Conservation (phyloP, 2,113 vertebrate genomes). For the Mohoua ochrocephala region DNA sequence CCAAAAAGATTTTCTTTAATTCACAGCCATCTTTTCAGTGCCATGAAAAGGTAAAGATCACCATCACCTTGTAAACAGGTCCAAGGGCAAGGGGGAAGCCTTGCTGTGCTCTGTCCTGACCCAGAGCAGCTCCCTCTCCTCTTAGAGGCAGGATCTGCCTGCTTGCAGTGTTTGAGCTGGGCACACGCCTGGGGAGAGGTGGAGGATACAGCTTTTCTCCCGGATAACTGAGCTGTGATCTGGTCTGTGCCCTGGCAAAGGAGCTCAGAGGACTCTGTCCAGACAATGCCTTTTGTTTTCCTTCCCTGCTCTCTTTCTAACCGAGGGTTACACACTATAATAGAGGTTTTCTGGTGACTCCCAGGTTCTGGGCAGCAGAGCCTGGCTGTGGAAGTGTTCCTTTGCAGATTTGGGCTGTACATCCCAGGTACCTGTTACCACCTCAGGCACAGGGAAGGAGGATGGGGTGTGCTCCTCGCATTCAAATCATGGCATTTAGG, state of each 20-base stretch:
- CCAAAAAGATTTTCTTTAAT: background rate
- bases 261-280: background rate
- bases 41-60: background rate
- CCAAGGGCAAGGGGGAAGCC: background rate
- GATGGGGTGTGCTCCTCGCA: background rate
- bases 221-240: background rate
- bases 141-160: too few species aligned
- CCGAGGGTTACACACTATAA: fast-evolving
- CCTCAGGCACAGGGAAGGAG: background rate
- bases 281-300: background rate
- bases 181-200: background rate
- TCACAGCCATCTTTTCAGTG: background rate
- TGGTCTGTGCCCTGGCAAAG: background rate
- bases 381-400: background rate
- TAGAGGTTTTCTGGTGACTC: background rate
- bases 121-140: too few species aligned
- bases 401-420: background rate
- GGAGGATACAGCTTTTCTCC: background rate
- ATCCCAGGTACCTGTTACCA: background rate
- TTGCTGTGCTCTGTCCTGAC: too few species aligned
- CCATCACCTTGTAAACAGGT: background rate
- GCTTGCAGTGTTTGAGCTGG: background rate
- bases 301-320: background rate
- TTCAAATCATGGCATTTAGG: background rate
- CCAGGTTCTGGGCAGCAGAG: background rate